Conservation (phyloP, 1,140 invertebrate species). For the Dreissena polymorpha region DNA sequence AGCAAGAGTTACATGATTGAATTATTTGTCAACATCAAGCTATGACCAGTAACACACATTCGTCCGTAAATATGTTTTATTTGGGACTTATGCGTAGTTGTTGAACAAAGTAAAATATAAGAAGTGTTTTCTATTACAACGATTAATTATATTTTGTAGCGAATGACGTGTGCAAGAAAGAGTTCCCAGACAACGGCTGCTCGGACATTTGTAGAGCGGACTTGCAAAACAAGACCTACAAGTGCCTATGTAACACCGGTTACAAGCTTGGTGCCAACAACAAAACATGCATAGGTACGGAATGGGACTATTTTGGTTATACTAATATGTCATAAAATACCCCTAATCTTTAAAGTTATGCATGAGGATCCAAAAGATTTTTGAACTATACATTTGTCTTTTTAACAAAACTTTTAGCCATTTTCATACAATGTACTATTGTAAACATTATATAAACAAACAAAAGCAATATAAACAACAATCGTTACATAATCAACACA, state of each 20-base stretch:
- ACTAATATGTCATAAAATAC: not conserved
- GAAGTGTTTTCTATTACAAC: no score
- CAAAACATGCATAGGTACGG: slow-evolving; percentile 28
- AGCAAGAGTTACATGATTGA: not conserved
- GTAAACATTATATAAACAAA: not conserved
- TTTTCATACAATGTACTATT: not conserved
- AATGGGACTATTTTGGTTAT: not conserved
- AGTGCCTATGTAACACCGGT: not conserved
- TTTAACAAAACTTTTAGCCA: not conserved
- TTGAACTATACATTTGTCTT: not conserved
- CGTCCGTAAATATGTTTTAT: not conserved
- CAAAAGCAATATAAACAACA: not conserved
- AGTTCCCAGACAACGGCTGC: not conserved
- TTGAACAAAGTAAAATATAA: not conserved
- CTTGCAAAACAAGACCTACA: not conserved
- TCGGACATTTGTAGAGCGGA: slow-evolving; percentile 4
- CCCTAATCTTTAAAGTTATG: not conserved
- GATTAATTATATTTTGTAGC: not conserved
- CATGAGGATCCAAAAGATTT: not conserved
- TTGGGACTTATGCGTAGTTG: not conserved
- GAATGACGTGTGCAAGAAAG: not conserved
- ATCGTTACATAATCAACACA: no score
- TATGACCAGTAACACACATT: not conserved
- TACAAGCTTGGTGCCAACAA: slow-evolving; percentile 2
- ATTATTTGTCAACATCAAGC: not conserved